Percentiles rank a stretch among this genome's conserved stretches.
Conservation (phyloP, 2,797 vertebrate species). For the Coluber constrictor region DNA sequence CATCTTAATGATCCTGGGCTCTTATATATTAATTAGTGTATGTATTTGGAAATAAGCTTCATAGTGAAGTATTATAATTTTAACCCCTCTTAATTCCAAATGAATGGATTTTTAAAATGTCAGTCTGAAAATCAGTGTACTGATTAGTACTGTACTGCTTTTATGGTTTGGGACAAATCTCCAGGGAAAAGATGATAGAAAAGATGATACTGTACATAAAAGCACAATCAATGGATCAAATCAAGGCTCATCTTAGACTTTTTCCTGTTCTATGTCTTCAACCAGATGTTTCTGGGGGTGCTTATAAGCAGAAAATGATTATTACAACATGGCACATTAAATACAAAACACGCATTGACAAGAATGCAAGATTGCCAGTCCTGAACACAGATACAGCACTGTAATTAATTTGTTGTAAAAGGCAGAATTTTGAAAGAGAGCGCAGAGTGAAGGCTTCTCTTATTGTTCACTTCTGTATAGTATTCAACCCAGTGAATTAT, state of each 20-base stretch:
- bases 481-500: conserved; percentile 12
- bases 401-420: background rate
- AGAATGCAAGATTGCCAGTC: background rate
- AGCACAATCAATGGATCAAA: background rate
- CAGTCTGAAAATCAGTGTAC: background rate
- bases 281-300: background rate
- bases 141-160: no score
- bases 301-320: background rate
- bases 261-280: background rate
- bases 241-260: background rate
- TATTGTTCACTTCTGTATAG: background rate
- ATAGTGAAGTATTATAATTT: background rate
- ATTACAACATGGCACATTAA: background rate
- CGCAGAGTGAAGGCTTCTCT: background rate
- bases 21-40: background rate
- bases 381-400: background rate
- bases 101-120: background rate
- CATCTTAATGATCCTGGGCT: background rate
- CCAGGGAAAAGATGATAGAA: background rate
- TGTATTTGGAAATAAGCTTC: background rate
- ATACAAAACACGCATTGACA: background rate
- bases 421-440: background rate
- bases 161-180: background rate
- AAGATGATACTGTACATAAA: background rate
- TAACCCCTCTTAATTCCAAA: background rate